phyloP scores from a whole-genome alignment of 2,113 vertebrate species.

The Euleptes europaea region DNA sequence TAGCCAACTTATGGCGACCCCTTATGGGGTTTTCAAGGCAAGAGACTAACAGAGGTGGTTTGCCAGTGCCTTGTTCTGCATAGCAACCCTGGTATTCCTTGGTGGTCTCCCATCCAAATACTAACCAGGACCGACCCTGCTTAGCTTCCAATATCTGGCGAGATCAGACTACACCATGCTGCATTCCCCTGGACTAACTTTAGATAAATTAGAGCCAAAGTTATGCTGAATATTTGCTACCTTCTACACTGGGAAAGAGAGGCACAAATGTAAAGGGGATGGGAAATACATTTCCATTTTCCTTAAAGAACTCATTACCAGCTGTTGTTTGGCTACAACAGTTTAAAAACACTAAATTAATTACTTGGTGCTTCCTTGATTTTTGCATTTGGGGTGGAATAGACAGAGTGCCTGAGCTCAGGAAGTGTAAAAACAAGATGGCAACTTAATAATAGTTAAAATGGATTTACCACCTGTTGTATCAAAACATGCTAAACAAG shows the following conservation, averaged over 20 bases:
- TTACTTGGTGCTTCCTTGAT: conserved; percentile 28
- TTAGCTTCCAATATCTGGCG: too few relatives aligned
- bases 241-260: neutral
- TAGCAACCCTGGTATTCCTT: too few relatives aligned
- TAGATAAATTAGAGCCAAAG: neutral
- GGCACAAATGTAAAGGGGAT: neutral
- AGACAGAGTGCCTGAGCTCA: conserved; percentile 10
- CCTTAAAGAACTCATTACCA: neutral
- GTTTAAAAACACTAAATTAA: neutral
- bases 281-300: neutral
- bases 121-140: too few relatives aligned
- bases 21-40: too few relatives aligned
- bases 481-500: neutral
- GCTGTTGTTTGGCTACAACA: neutral
- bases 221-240: neutral
- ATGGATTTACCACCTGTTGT: conserved; percentile 33
- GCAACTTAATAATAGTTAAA: conserved; percentile 48
- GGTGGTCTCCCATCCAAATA: too few relatives aligned
- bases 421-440: conserved; percentile 38
- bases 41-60: too few relatives aligned
- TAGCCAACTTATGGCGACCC: too few relatives aligned
- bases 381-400: neutral
- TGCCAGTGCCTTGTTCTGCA: too few relatives aligned
- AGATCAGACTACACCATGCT: too few relatives aligned
- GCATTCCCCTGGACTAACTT: neutral